Base-by-base conservation (phyloP, 2,888 invertebrate species). In the Pseudeuparius sepicola region DNA sequence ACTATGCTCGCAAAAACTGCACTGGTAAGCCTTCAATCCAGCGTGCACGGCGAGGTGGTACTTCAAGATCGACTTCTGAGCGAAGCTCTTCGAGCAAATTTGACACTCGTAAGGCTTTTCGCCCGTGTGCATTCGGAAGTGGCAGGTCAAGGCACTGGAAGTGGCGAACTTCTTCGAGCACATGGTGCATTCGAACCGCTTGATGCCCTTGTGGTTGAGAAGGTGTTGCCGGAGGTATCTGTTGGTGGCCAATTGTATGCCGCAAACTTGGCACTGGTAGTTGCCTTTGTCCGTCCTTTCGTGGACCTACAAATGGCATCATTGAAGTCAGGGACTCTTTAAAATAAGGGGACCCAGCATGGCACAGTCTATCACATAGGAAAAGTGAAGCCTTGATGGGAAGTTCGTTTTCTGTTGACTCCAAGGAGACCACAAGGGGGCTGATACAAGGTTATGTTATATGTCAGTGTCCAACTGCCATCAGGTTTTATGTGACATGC, bases 241-340 rank as follows among this genome's bases (percentile, higher is more conserved):
- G 31, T 52, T 48, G 1, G 50, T 45, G 24, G 46, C 46, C 43
- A 74, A 66, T 28, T 67, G 67, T 45, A 70, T 71, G 0, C 70
- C 68, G 42, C 75, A 76, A 1, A 68, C 56, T 1, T 68, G 60
- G 42, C 75, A 75, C 13, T 47, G 40, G 39, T 44, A 52, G 3
- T 44, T 41, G 13, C n/a, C n/a, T n/a, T 40, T 43, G 25, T 47
- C 42, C 17, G 41, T 44, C 4, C 35, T 39, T 14, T 48, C 43
- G 32, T 47, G n/a, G n/a, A n/a, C n/a, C n/a, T n/a, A n/a, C n/a
- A n/a, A n/a, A n/a, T n/a, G n/a, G n/a, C n/a, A n/a, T n/a, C n/a
- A n/a, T n/a, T n/a, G n/a, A n/a, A n/a, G n/a, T n/a, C n/a, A n/a
- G n/a, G n/a, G n/a, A n/a, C n/a, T n/a, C n/a, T n/a, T n/a, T n/a